Percentiles rank a stretch among this genome's conserved stretches.
Evolutionary conservation across 1,140 invertebrate genomes (phyloP).

Genomic region (Scaptodrosophila lebanonensis): DNA sequence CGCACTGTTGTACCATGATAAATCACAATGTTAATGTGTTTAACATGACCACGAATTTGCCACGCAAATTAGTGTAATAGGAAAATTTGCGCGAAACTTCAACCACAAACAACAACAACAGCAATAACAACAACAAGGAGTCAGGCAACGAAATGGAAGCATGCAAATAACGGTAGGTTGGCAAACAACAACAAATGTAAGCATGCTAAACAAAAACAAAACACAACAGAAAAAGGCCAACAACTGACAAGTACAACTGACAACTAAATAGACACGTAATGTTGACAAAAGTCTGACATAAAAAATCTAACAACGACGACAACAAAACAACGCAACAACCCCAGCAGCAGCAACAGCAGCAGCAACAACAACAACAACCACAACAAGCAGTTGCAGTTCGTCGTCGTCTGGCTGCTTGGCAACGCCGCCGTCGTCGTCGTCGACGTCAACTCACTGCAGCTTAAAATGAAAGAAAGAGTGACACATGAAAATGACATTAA

Average conservation of each 20-base stretch:
- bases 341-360: slow-evolving; percentile 9
- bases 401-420: neutral
- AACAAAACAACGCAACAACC: slow-evolving; percentile 49
- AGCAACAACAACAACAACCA: neutral
- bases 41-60: slow-evolving; percentile 32
- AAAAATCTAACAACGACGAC: slow-evolving; percentile 67
- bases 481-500: slow-evolving; percentile 75
- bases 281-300: slow-evolving; percentile 73
- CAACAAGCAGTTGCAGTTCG: neutral
- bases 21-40: no score
- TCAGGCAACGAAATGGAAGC: neutral
- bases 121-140: slow-evolving; percentile 8
- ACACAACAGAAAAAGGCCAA: no score
- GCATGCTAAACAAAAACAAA: no score
- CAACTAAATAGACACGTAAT: slow-evolving; percentile 74
- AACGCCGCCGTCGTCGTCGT: no score
- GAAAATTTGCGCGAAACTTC: slow-evolving; percentile 39
- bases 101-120: slow-evolving; percentile 24
- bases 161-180: neutral
- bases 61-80: slow-evolving; percentile 32
- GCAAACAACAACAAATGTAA: slow-evolving; percentile 21
- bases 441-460: slow-evolving; percentile 1
- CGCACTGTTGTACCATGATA: slow-evolving; percentile 17
- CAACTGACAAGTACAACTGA: slow-evolving; percentile 68
- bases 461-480: slow-evolving; percentile 70